These are phyloP conservation scores for Corythaeola cristata DNA, from an alignment of 2,113 vertebrate genomes.

Conservation along the genomic window DNA sequence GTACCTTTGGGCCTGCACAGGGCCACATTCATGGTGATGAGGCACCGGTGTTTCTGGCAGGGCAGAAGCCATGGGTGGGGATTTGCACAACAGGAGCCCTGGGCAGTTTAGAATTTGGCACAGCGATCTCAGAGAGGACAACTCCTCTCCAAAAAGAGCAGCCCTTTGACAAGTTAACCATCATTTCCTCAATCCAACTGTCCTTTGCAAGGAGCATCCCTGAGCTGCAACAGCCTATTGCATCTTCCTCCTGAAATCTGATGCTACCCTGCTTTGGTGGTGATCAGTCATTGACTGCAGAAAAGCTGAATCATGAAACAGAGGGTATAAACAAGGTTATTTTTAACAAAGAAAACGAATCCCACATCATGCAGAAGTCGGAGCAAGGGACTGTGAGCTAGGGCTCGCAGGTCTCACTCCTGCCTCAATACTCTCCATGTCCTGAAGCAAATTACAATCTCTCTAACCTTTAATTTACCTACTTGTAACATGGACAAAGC, in stretches of 20 bases:
- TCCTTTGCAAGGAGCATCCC: background rate
- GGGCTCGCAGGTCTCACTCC: background rate
- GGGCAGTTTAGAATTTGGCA: background rate
- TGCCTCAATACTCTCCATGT: background rate
- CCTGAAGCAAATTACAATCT: background rate
- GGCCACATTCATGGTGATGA: background rate
- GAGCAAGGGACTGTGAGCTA: background rate
- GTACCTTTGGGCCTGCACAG: background rate
- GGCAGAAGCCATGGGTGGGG: background rate
- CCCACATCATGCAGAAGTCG: background rate
- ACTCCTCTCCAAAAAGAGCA: background rate
- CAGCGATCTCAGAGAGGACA: background rate
- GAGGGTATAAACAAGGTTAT: constrained; percentile 60
- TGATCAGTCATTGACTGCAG: background rate
- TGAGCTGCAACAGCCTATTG: background rate
- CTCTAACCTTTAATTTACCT: constrained; percentile 34
- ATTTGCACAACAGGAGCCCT: background rate
- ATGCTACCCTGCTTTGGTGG: background rate
- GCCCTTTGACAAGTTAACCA: background rate
- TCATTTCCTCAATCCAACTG: background rate
- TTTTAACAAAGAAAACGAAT: background rate
- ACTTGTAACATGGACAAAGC: background rate
- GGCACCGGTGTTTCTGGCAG: constrained; percentile 17
- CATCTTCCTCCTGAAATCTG: constrained; percentile 12
- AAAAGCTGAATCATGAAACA: constrained; percentile 53